phyloP scores from a whole-genome alignment of 2,113 vertebrate genomes.

The Pseudorhombus dupliciocellatus region DNA sequence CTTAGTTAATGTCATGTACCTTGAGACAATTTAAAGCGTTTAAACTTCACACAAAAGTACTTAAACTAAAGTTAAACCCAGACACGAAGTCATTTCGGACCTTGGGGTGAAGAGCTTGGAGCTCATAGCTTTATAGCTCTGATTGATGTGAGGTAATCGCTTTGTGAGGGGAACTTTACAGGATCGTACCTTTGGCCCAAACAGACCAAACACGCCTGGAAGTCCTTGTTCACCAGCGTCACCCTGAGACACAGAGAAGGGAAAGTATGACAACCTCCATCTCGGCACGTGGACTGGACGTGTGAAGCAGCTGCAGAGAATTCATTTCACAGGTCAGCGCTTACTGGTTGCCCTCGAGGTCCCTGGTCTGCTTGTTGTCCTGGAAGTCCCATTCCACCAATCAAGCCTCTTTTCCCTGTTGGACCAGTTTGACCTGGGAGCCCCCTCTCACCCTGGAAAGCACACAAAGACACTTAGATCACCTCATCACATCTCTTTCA shows the following conservation, averaged over 20 bases:
- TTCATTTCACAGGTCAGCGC: constrained; percentile 44
- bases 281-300: background rate
- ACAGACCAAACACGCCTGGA: constrained; percentile 88
- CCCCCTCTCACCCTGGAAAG: constrained; percentile 89
- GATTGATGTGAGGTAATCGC: background rate
- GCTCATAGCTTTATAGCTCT: background rate
- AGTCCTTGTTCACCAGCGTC: constrained; percentile 88
- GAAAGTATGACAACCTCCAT: background rate
- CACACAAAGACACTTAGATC: background rate
- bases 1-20: constrained; percentile 8
- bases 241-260: constrained; percentile 79
- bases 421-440: constrained; percentile 87
- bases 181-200: constrained; percentile 91
- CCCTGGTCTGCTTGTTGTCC: constrained; percentile 87
- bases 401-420: constrained; percentile 86
- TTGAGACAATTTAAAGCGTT: constrained; percentile 11
- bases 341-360: constrained; percentile 90
- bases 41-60: constrained; percentile 26
- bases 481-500: background rate
- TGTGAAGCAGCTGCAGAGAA: background rate
- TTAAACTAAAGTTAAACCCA: constrained; percentile 21
- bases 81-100: background rate
- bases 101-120: constrained; percentile 5
- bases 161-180: constrained; percentile 1
- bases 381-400: constrained; percentile 85